Evolutionary conservation across 1,140 invertebrate genomes (phyloP), one percentile per base, ranked within the genome.

Genomic region (Megathymus violae): DNA sequence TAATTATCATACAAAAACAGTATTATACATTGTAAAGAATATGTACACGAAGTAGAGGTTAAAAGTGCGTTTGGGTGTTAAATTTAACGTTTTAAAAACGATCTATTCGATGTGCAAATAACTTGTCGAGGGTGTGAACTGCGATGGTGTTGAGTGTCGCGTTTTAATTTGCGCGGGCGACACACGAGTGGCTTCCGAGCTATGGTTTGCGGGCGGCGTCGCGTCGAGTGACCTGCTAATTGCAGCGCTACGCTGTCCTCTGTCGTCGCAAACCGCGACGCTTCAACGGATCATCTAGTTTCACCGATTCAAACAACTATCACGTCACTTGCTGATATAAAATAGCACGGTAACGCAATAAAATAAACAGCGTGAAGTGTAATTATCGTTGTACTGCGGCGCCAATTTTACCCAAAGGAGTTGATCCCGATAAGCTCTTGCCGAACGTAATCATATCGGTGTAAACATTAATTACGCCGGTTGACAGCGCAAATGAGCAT

Each of bases 101-200:
- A 78, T 79, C 82, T 73, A 82, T 76, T 73, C 75, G 76, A 81
- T 85, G 75, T 78, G 80, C 82, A 80, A 88, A 85, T 82, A 71
- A 76, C 72, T 80, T 76, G 84, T 84, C 74, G 78, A 87, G 74
- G n/a, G 34, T 36, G 34, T 4, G 34, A 36, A 36, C 34, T 67
- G 78, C 72, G 80, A 88, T 85, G 76, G 68, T 76, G 80, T 88
- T 75, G 79, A 91, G 88, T 82, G 85, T 74, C 70, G 78, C 76
- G 82, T 91, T 91, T 91, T 89, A 91, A 91, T 91, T 91, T 91
- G 86, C 85, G 82, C 80, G 84, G 84, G 84, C 85, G 86, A 86
- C 85, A 88, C 76, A 88, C 80, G 76, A 89, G 85, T 88, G 85
- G 78, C 75, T 65, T 80, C 77, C 72, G 78, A 71, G 85, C 74